These are phyloP conservation scores for Chrysocyon brachyurus DNA, from an alignment of 2,797 vertebrate genomes.

Conservation along the genomic window DNA sequence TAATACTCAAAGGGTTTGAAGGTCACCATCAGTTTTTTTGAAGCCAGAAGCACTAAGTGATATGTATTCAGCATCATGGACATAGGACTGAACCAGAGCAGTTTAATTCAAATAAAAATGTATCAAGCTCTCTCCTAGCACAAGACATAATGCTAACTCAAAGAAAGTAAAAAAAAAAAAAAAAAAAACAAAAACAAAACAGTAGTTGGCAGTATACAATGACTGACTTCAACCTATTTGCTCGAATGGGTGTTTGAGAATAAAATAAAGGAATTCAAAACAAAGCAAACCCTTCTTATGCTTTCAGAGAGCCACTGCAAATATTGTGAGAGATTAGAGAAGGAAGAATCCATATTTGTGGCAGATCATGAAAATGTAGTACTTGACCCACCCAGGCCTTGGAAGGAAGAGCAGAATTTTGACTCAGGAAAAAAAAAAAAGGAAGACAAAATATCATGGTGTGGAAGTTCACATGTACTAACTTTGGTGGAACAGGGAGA, in stretches of 20 bases:
- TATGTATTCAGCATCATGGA: neutral
- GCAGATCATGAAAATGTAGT: neutral
- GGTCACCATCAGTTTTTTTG: neutral
- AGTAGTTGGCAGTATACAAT: neutral
- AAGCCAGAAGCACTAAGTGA: neutral
- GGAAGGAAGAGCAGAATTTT: neutral
- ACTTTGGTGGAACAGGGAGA: neutral
- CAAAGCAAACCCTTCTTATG: constrained; percentile 14
- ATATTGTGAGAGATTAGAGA: neutral
- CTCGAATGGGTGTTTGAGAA: neutral
- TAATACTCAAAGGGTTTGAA: neutral
- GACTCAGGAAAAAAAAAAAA: neutral
- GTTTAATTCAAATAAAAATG: neutral
- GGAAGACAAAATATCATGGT: neutral
- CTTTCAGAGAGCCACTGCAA: neutral
- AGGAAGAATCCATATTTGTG: neutral
- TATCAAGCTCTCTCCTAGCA: neutral
- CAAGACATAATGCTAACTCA: neutral
- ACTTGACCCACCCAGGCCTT: neutral
- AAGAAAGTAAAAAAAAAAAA: neutral
- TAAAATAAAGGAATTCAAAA: neutral
- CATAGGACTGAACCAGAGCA: neutral
- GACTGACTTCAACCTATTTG: constrained; percentile 2
- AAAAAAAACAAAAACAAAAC: neutral
- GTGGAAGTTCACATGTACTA: neutral